Evolutionary conservation across 2,888 invertebrate genomes (phyloP), one percentile per base, ranked within the genome.

Genomic region (Cancer borealis): DNA sequence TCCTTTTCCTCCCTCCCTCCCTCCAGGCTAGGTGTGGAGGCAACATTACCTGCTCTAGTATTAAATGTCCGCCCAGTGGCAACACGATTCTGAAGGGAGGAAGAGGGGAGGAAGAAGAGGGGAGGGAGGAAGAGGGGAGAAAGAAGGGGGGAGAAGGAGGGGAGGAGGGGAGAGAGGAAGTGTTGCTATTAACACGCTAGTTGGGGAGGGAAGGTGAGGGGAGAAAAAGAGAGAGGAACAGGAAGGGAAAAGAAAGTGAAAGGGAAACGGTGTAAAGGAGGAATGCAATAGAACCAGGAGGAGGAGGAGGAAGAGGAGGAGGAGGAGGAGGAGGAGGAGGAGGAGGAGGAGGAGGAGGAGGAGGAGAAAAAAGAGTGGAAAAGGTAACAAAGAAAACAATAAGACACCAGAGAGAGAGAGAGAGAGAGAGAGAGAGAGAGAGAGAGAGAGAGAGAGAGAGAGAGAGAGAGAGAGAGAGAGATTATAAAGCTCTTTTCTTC

Each of bases 381-480:
- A 39, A 39, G 30, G 39, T 5, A 26, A 10, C 39, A 14, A 26
- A 39, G 88, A 26, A 10, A 14, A 26, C 5, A 39, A 39, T 5
- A 39, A 17, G n/a, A 10, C 49, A 90, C n/a, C n/a, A 49, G 30
- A n/a, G 46, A 30, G n/a, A 49, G 91, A 49, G 49, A 39, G n/a
- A 90, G 90, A 26, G 12, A 10, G 30, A 12, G 91, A 17, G 45
- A 21, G 73, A 12, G 12, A 12, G 54, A 54, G 54, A 12, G 12
- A 47, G 47, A 47, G 21, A 21, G 21, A 17, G 89, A 89, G 89
- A 46, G 89, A 89, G 89, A 17, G 89, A 21, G 89, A 89, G 47
- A 46, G 89, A 89, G 47, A 89, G 73, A n/a, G n/a, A n/a, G n/a
- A n/a, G 73, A 73, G 73, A 73, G 73, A 73, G 73, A 73, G 73